Evolutionary conservation across 2,888 invertebrate species (phyloP).

Genomic region (Gastracanthus pulcherrimus): DNA sequence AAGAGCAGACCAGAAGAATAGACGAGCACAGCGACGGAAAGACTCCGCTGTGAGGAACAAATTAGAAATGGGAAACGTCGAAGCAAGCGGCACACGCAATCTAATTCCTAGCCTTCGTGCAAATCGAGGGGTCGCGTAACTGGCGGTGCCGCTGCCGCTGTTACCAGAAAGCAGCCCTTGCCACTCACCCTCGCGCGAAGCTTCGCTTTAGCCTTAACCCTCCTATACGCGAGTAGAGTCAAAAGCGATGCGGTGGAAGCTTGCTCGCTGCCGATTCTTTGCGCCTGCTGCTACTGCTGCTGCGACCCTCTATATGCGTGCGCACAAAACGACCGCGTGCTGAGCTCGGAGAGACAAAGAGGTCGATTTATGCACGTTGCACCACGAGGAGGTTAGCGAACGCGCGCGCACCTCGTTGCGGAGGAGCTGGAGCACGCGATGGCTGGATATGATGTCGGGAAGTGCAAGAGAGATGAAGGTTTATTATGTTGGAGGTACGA

Average conservation of each 20-base stretch:
- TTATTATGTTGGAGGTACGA: background rate
- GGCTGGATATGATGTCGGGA: background rate
- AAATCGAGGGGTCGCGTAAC: constrained; percentile 65
- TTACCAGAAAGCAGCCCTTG: constrained; percentile 67
- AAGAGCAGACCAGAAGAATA: background rate
- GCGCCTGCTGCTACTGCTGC: constrained; percentile 23
- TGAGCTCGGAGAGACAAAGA: background rate
- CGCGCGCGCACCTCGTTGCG: constrained; percentile 12
- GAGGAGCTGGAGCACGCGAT: background rate
- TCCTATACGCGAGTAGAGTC: constrained; percentile 1
- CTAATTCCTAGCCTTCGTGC: constrained; percentile 61
- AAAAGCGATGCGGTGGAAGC: constrained; percentile 10
- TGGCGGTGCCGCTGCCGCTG: constrained; percentile 3
- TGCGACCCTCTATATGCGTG: background rate
- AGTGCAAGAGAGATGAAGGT: background rate
- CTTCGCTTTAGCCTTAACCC: no score
- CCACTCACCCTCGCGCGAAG: constrained; percentile 61
- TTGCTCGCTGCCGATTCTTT: constrained; percentile 51
- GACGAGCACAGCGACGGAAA: background rate
- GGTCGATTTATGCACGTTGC: constrained; percentile 21
- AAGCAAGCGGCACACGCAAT: background rate
- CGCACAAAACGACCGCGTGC: background rate
- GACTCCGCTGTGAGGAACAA: background rate
- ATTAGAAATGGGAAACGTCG: background rate
- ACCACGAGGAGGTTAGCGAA: background rate